phyloP scores from a whole-genome alignment of 2,797 vertebrate species.

The Petrocephalus schoutedeni region DNA sequence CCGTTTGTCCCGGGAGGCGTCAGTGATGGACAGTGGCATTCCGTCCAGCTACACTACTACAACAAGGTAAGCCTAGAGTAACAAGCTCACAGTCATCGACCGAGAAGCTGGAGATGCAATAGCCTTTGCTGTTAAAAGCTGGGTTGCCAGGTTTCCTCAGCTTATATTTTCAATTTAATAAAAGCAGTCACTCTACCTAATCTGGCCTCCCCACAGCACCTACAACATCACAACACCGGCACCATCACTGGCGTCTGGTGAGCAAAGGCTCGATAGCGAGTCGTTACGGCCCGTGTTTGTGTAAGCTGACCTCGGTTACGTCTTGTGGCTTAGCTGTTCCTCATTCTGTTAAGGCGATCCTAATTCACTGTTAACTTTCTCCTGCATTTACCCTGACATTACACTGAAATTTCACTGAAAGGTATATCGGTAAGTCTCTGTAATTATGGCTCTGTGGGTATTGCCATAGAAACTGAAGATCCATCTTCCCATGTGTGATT shows the following conservation, averaged over 20 bases:
- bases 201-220: not conserved
- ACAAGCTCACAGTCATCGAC: not conserved
- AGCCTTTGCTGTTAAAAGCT: not conserved
- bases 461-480: too few species aligned
- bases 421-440: not conserved
- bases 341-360: not conserved
- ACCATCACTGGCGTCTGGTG: not conserved
- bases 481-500: too few species aligned
- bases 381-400: not conserved
- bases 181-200: not conserved
- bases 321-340: not conserved
- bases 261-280: not conserved
- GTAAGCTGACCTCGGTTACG: not conserved
- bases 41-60: constrained; percentile 77
- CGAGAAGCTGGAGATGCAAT: not conserved
- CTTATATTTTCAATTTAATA: not conserved
- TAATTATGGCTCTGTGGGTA: too few species aligned
- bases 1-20: constrained; percentile 70
- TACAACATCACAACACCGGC: not conserved
- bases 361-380: not conserved
- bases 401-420: not conserved
- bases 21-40: constrained; percentile 81
- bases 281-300: not conserved
- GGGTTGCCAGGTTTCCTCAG: not conserved
- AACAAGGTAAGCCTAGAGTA: constrained; percentile 70